Evolutionary conservation across 1,140 invertebrate genomes (phyloP).

Genomic region (Pseudoatta argentina): DNA sequence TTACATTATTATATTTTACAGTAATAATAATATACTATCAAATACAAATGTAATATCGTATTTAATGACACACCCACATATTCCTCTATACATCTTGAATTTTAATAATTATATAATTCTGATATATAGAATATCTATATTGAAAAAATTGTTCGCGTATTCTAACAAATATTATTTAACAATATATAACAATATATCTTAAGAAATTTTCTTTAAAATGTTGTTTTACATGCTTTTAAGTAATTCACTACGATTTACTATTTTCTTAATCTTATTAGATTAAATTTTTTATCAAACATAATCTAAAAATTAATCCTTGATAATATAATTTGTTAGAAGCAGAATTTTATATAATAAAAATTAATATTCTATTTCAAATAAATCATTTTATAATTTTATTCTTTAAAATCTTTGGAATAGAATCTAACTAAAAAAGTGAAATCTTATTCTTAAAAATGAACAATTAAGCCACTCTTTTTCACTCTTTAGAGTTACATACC

Average conservation of each 20-base stretch:
- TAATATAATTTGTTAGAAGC: background rate
- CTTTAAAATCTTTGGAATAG: too few relatives aligned
- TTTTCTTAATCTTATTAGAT: background rate
- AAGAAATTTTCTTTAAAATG: background rate
- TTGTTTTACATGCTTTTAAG: background rate
- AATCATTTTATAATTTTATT: background rate
- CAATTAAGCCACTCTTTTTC: too few relatives aligned
- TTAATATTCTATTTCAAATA: background rate
- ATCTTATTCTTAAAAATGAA: too few relatives aligned
- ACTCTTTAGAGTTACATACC: too few relatives aligned
- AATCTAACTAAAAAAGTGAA: too few relatives aligned
- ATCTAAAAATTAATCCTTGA: background rate
- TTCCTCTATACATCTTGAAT: background rate
- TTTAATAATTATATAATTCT: background rate
- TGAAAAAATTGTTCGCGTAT: background rate
- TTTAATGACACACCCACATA: too few relatives aligned
- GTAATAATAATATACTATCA: background rate
- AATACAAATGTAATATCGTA: background rate
- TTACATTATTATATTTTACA: background rate
- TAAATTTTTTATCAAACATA: background rate
- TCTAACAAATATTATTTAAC: background rate
- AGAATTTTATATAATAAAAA: background rate
- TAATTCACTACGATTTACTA: background rate
- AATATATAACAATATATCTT: background rate
- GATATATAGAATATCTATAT: background rate